Evolutionary conservation across 2,797 vertebrate species (phyloP).

Genomic region (Lacerta viridis): DNA sequence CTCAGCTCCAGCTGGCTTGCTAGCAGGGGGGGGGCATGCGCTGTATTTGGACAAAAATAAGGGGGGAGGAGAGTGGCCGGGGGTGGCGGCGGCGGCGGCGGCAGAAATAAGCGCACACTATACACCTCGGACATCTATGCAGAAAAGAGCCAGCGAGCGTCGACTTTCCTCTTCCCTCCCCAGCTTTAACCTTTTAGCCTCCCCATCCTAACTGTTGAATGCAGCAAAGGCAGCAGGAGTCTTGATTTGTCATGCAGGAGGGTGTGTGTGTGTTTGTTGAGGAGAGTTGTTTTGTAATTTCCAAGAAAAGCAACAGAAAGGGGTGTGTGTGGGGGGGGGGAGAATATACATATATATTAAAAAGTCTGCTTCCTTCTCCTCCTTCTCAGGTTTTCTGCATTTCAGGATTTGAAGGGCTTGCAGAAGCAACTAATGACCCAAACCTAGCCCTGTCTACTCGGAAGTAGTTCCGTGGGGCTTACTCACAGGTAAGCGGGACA

Average conservation of each 20-base stretch:
- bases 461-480: no score
- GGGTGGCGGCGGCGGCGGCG: no score
- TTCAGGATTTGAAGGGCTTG: no score
- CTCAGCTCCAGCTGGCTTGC: conserved; percentile 30
- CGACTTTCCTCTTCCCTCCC: background rate
- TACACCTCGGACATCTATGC: background rate
- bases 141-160: background rate
- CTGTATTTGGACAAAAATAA: background rate
- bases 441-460: background rate
- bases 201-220: conserved; percentile 26
- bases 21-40: background rate
- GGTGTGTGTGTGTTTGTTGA: no score
- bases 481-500: no score
- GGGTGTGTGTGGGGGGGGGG: no score
- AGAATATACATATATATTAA: no score
- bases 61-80: background rate
- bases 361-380: no score
- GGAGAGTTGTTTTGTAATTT: no score
- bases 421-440: background rate
- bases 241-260: background rate
- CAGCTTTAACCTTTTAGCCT: no score
- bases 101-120: background rate
- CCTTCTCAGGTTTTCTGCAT: no score
- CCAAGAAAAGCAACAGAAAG: no score
- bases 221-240: background rate